phyloP scores from a whole-genome alignment of 2,888 invertebrate species.

The Actias luna region DNA sequence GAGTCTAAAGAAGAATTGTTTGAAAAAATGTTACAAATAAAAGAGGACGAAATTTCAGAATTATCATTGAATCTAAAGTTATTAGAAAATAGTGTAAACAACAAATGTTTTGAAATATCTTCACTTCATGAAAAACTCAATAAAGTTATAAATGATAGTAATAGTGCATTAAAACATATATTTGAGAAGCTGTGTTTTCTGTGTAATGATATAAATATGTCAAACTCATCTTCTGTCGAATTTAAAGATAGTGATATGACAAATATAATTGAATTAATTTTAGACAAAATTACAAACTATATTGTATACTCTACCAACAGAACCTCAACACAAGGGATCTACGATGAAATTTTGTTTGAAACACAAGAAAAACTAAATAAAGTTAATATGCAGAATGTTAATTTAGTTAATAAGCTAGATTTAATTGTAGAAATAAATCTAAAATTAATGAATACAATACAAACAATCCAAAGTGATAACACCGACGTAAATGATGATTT shows the following conservation, averaged over 20 bases:
- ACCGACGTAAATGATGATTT: conserved; percentile 41
- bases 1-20: conserved; percentile 33
- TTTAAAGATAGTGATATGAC: conserved; percentile 28
- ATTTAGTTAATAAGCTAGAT: conserved; percentile 35
- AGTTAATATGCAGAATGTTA: conserved; percentile 41
- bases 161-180: conserved; percentile 41
- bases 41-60: conserved; percentile 28
- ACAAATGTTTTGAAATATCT: conserved; percentile 32
- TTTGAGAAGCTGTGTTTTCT: conserved; percentile 37
- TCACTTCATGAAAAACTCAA: conserved; percentile 25
- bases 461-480: conserved; percentile 38
- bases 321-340: conserved; percentile 27
- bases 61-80: conserved; percentile 26
- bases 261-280: conserved; percentile 40
- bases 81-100: conserved; percentile 31
- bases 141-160: conserved; percentile 29
- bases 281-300: conserved; percentile 46
- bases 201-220: conserved; percentile 34
- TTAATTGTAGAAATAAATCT: conserved; percentile 37
- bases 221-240: conserved; percentile 28
- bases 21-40: conserved; percentile 28
- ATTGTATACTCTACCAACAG: conserved; percentile 32
- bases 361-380: conserved; percentile 42
- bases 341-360: conserved; percentile 33
- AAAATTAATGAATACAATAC: conserved; percentile 34